Base-by-base conservation (phyloP, 2,888 invertebrate species). In the Acanthosepion pharaonis region DNA sequence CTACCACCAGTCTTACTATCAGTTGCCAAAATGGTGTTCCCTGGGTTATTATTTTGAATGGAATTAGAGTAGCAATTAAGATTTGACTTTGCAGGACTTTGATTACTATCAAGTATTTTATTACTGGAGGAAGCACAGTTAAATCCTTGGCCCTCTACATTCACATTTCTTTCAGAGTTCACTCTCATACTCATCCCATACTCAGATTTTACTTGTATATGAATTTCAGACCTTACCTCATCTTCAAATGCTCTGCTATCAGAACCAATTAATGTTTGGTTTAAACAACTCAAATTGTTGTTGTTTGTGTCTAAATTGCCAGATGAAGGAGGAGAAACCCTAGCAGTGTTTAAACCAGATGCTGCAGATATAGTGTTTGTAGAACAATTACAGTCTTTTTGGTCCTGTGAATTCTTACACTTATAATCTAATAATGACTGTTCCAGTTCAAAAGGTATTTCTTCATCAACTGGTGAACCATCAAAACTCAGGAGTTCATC, bases 331-430 rank as follows among this genome's bases (percentile, higher is more conserved):
- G 11, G 5, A 78, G 78, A 78, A n/a, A 15, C 2, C n/a, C 1
- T 1, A 3, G 11, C 20, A 78, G 78, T 8, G 20, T 3, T 78
- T n/a, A 20, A 78, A 78, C 33, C 33, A 33, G 33, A 33, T 33
- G 33, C 33, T 33, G 33, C 33, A 33, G n/a, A 78, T 78, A 78
- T 33, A 33, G 33, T 33, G 33, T 33, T 33, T 33, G 33, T 33
- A 1, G 33, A 78, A n/a, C n/a, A 11, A 78, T 78, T 2, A 18
- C 2, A 1, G 1, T n/a, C 18, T n/a, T 78, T 78, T 15, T 11
- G 1, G n/a, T 11, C 2, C 0, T 11, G 5, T 15, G n/a, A n/a
- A 15, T n/a, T 18, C 4, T 78, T 18, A n/a, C 15, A n/a, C 4
- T 78, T 11, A 15, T 78, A 9, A 78, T n/a, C n/a, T n/a, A 78